These are phyloP conservation scores for Brassicogethes aeneus DNA, from an alignment of 2,888 invertebrate genomes.

Conservation along the genomic window DNA sequence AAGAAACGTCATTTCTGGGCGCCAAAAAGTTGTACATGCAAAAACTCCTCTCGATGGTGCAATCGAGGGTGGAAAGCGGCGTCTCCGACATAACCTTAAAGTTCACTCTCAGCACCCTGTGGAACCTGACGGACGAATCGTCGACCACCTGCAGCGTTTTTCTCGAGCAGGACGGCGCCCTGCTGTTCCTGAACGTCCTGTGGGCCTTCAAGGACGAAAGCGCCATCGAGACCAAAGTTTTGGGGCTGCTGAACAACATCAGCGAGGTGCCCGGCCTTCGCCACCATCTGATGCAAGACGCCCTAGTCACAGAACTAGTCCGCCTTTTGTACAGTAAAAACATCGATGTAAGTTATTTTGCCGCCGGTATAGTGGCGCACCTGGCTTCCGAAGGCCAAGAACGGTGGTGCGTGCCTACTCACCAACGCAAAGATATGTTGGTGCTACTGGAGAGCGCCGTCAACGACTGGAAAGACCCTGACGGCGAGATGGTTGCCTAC, in stretches of 20 bases:
- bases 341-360: constrained; percentile 63
- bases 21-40: constrained; percentile 58
- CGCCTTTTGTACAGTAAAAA: constrained; percentile 45
- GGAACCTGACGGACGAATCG: constrained; percentile 74
- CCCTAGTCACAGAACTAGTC: constrained; percentile 26
- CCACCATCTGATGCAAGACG: constrained; percentile 28
- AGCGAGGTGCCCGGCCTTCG: constrained; percentile 52
- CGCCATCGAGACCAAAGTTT: constrained; percentile 65
- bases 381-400: constrained; percentile 51
- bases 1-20: constrained; percentile 58
- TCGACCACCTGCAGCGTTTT: constrained; percentile 61
- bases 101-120: constrained; percentile 66
- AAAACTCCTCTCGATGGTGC: constrained; percentile 55
- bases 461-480: constrained; percentile 56
- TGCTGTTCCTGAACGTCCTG: constrained; percentile 57
- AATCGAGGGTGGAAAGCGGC: constrained; percentile 35
- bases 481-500: constrained; percentile 67
- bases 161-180: constrained; percentile 56
- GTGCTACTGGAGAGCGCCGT: constrained; percentile 50
- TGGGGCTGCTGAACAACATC: constrained; percentile 61
- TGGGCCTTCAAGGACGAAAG: constrained; percentile 52
- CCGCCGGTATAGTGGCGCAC: constrained; percentile 64
- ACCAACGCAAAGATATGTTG: constrained; percentile 37
- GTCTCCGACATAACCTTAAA: constrained; percentile 59
- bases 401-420: constrained; percentile 38